Conservation (phyloP, 2,113 vertebrate species). For the Dipodomys ordii region DNA sequence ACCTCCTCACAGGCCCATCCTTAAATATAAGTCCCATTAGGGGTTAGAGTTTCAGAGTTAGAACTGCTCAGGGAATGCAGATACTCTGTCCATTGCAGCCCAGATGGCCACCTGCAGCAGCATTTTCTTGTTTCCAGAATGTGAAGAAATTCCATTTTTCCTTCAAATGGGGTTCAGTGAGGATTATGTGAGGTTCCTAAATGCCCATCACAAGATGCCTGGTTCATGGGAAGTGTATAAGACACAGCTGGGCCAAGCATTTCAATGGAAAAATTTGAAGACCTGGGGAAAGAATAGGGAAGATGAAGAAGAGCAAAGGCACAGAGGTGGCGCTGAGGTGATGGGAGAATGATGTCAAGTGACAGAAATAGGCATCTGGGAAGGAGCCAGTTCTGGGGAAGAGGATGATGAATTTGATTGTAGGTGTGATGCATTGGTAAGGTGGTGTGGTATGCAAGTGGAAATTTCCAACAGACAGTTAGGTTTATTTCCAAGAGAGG, state of each 20-base stretch:
- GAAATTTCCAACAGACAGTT: slow-evolving; percentile 81
- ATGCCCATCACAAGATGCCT: not conserved
- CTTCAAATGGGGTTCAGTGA: not conserved
- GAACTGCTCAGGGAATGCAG: too few species aligned
- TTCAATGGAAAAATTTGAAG: slow-evolving; percentile 71
- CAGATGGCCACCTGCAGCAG: too few species aligned
- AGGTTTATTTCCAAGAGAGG: slow-evolving; percentile 75
- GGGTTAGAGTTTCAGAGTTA: too few species aligned
- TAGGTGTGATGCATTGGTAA: slow-evolving; percentile 52
- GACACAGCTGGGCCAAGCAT: not conserved
- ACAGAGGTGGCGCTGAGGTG: not conserved
- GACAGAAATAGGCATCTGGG: slow-evolving; percentile 66
- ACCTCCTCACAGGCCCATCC: not conserved
- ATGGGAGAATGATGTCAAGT: slow-evolving; percentile 55
- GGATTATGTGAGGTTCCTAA: not conserved
- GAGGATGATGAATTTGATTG: slow-evolving; percentile 73
- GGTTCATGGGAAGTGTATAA: not conserved
- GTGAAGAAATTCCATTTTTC: not conserved
- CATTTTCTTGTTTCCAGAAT: slow-evolving; percentile 5
- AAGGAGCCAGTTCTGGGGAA: slow-evolving; percentile 49
- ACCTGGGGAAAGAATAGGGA: not conserved
- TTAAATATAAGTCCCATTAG: not conserved
- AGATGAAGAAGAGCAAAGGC: slow-evolving; percentile 45
- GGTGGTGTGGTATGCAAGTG: slow-evolving; percentile 62
- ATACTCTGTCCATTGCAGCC: not conserved